Base-by-base conservation (phyloP, 2,797 vertebrate genomes). In the Darevskia nairensis region DNA sequence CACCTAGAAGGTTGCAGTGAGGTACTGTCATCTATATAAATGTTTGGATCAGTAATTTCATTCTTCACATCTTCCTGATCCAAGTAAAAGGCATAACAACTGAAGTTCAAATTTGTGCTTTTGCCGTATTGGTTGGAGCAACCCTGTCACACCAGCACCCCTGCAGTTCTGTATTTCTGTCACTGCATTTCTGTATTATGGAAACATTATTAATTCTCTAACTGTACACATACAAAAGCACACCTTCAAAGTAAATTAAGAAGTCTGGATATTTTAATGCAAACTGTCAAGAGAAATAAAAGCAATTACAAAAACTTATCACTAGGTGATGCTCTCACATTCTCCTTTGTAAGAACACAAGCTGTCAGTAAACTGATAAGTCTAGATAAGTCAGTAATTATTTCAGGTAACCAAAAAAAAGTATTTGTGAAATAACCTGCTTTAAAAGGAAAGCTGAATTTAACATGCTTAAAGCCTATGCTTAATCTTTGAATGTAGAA, bases 271-370 rank as follows among this genome's bases (percentile, higher is more conserved):
- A 13, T 13, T 39, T 66, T 77, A 66, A 79, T 17, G 25, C 27
- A 35, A 50, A 55, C 69, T 50, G 21, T n/a, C 32, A 27, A 55
- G 10, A 71, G 44, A 35, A 80, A 71, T 85, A 29, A 80, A 59
- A 78, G 59, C 21, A 93, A 78, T 84, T 90, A 82, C 89, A 39
- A 46, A 46, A 17, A 78, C 55, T n/a, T 39, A 87, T 64, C 61
- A 86, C n/a, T 87, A 86, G 68, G 84, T 55, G 87, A 90, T 13
- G 35, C 27, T 92, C 72, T 93, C 79, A 80, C 66, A 50, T 89
- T 55, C 66, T 0, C 7, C 0, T 0, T 32, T 85, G 88, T n/a
- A 84, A 85, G 29, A 27, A 59, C 32, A 64, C 32, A 75, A 61
- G 15, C 23, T 59, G 50, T 75, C 32, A 17, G 46, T 35, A 75